phyloP scores from a whole-genome alignment of 2,797 vertebrate genomes.

The Cercopithecus neglectus region DNA sequence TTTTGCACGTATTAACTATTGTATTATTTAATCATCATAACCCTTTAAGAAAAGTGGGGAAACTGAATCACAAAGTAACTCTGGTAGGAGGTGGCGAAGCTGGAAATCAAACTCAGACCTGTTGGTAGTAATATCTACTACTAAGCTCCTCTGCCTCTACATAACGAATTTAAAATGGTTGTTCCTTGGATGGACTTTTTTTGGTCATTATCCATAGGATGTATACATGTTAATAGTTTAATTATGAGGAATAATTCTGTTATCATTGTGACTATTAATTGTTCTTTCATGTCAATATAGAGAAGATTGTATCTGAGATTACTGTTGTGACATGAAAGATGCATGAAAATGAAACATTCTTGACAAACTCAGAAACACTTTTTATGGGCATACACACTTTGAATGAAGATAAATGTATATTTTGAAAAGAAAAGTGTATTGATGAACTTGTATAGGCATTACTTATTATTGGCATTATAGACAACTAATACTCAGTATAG shows the following conservation, averaged over 20 bases:
- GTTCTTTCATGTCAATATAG: constrained; percentile 1
- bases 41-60: not conserved
- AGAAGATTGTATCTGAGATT: not conserved
- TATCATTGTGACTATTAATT: not conserved
- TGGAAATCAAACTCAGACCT: not conserved
- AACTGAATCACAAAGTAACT: not conserved
- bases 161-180: constrained; percentile 45
- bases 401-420: not conserved
- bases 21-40: not conserved
- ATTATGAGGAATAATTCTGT: constrained; percentile 18
- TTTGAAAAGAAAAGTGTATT: not conserved
- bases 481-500: not conserved
- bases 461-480: not conserved
- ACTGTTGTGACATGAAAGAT: not conserved
- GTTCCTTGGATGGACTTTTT: not conserved
- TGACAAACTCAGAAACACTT: constrained; percentile 29
- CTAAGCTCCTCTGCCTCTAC: not conserved
- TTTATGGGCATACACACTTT: not conserved
- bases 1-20: not conserved
- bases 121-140: not conserved
- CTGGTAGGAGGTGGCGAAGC: not conserved
- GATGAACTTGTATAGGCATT: not conserved
- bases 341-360: constrained; percentile 26
- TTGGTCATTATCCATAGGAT: constrained; percentile 35
- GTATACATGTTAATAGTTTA: constrained; percentile 21